Conservation (phyloP, 2,888 invertebrate species). For the Pollenia griseotomentosa region DNA sequence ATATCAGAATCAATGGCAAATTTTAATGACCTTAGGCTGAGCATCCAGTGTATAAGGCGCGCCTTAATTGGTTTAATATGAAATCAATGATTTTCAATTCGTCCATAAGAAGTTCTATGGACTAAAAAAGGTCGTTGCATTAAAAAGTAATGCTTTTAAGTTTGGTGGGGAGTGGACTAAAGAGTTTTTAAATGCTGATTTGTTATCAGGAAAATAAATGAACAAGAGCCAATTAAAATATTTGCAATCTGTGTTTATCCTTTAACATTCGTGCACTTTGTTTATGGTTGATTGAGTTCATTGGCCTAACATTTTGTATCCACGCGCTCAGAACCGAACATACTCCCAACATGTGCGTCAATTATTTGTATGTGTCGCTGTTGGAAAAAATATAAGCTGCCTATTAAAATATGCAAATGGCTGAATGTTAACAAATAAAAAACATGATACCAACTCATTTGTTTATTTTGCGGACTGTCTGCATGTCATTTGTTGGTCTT, state of each 20-base stretch:
- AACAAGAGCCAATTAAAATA: slow-evolving; percentile 49
- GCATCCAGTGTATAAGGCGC: slow-evolving; percentile 8
- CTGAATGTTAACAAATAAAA: neutral
- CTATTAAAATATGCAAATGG: slow-evolving; percentile 38
- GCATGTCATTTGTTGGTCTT: neutral
- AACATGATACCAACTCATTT: no score
- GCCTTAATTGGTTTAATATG: slow-evolving; percentile 65
- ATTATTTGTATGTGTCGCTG: neutral
- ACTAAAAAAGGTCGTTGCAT: neutral
- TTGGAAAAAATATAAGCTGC: slow-evolving; percentile 9
- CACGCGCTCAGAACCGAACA: neutral
- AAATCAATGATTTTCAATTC: slow-evolving; percentile 32
- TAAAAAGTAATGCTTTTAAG: neutral
- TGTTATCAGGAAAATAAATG: slow-evolving; percentile 2
- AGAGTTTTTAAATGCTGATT: slow-evolving; percentile 1
- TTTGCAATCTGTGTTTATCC: slow-evolving; percentile 25
- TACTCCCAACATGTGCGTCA: no score
- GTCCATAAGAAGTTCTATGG: slow-evolving; percentile 1
- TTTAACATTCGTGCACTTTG: slow-evolving; percentile 3
- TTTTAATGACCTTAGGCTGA: neutral
- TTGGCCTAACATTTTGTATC: slow-evolving; percentile 24
- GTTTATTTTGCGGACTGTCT: neutral
- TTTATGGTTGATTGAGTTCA: slow-evolving; percentile 55
- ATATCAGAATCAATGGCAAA: neutral
- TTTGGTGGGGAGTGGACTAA: neutral